A percentile compares a stretch with the other conserved stretches of the same genome.
Conservation (phyloP, 2,888 invertebrate species). For the Scaptomyza tumidula region DNA sequence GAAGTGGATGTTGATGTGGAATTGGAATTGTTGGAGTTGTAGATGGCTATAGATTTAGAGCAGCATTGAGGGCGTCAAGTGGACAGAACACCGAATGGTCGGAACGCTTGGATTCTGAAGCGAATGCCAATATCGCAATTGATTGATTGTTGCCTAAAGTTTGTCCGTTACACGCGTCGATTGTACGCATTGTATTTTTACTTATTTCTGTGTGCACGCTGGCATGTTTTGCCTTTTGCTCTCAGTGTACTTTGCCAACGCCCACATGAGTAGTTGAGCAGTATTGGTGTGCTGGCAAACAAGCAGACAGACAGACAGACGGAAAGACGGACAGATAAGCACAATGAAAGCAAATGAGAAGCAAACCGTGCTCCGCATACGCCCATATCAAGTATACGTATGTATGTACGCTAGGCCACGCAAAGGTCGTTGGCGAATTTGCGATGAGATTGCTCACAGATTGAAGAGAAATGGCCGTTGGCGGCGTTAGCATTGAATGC, state of each 20-base stretch:
- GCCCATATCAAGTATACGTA: conserved; percentile 63
- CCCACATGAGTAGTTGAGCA: conserved; percentile 15
- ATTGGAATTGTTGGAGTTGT: conserved; percentile 1
- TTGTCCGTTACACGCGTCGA: conserved; percentile 65
- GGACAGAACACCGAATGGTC: conserved; percentile 39
- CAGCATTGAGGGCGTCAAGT: conserved; percentile 14
- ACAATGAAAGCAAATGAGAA: conserved; percentile 45
- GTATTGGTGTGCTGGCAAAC: conserved; percentile 25
- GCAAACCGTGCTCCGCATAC: conserved; percentile 35
- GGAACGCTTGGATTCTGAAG: conserved; percentile 28
- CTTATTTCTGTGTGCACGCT: conserved; percentile 55
- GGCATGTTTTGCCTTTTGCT: conserved; percentile 31
- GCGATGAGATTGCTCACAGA: conserved; percentile 20
- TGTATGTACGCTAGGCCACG: conserved; percentile 12
- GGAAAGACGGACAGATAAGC: conserved; percentile 7
- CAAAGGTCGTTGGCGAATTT: conserved; percentile 17
- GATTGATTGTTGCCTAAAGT: conserved; percentile 71
- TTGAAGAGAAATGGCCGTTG: conserved; percentile 29
- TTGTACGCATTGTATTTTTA: conserved; percentile 66
- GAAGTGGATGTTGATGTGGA: conserved; percentile 2
- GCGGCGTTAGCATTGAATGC: conserved; percentile 48
- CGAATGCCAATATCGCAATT: conserved; percentile 65
- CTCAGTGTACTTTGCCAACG: conserved; percentile 17
- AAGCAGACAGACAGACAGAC: conserved; percentile 18
- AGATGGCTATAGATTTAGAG: conserved; percentile 12